These are phyloP conservation scores for Hirtodrosophila confusa DNA, from an alignment of 2,888 invertebrate species.

Conservation along the genomic window DNA sequence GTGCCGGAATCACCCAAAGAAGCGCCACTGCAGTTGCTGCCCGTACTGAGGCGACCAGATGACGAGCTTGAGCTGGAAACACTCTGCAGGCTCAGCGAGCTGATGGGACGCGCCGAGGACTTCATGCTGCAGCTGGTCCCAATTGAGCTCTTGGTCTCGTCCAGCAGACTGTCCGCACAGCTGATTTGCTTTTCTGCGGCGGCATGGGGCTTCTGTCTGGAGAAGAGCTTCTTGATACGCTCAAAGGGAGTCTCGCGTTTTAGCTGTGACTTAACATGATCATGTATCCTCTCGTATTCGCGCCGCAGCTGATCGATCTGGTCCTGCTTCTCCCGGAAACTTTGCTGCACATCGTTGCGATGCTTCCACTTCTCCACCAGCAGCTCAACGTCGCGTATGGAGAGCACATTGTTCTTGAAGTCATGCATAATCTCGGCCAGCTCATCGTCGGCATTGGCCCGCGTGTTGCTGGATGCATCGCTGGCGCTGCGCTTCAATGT, in stretches of 20 bases:
- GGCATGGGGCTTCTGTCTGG: slow-evolving; percentile 86
- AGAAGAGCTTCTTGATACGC: slow-evolving; percentile 90
- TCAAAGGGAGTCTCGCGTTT: slow-evolving; percentile 93
- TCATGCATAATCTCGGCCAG: slow-evolving; percentile 94
- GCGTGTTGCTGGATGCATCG: slow-evolving; percentile 80
- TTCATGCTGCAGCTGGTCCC: slow-evolving; percentile 81
- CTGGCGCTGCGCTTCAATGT: slow-evolving; percentile 83
- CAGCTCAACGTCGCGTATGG: slow-evolving; percentile 93
- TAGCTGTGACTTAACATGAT: slow-evolving; percentile 89
- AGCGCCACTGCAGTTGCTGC: slow-evolving; percentile 89
- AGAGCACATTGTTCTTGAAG: slow-evolving; percentile 94
- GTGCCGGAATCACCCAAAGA: slow-evolving; percentile 94
- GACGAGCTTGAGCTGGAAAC: slow-evolving; percentile 89
- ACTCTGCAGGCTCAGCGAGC: slow-evolving; percentile 88
- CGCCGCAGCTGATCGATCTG: slow-evolving; percentile 91
- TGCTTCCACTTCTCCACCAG: slow-evolving; percentile 94
- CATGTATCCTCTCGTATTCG: slow-evolving; percentile 93
- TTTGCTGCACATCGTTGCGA: slow-evolving; percentile 93
- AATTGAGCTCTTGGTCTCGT: slow-evolving; percentile 83
- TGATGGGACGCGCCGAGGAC: slow-evolving; percentile 86
- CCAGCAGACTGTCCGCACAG: slow-evolving; percentile 76
- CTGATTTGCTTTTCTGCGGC: slow-evolving; percentile 65
- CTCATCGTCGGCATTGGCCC: slow-evolving; percentile 87
- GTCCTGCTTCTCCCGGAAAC: slow-evolving; percentile 93
- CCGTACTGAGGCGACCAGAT: slow-evolving; percentile 92